These are phyloP conservation scores for Hypercompe scribonia DNA, from an alignment of 2,888 invertebrate genomes.

Conservation along the genomic window DNA sequence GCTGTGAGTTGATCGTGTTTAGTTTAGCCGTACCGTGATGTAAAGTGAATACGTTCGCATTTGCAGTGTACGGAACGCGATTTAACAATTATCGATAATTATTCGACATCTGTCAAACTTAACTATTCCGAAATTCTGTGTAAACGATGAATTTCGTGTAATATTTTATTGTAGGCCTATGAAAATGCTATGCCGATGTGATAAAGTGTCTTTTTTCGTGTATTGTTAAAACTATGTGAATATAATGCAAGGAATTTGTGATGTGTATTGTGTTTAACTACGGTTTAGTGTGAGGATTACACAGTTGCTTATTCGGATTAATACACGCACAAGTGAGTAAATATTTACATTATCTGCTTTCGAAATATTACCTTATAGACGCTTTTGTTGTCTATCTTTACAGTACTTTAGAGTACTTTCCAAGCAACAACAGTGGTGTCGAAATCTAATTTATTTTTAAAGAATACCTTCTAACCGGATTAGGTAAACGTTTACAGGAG, in stretches of 20 bases:
- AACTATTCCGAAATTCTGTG: slow-evolving; percentile 65
- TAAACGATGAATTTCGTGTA: slow-evolving; percentile 62
- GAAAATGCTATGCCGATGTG: slow-evolving; percentile 59
- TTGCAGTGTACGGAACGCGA: slow-evolving; percentile 66
- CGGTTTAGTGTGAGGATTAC: slow-evolving; percentile 69
- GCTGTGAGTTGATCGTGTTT: slow-evolving; percentile 55
- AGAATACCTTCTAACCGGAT: slow-evolving; percentile 1
- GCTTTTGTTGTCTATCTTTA: slow-evolving; percentile 7
- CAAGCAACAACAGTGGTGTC: neutral
- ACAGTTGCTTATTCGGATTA: slow-evolving; percentile 73
- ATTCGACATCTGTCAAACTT: slow-evolving; percentile 77
- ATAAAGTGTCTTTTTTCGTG: slow-evolving; percentile 63
- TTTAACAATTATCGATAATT: slow-evolving; percentile 59
- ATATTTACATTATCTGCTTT: slow-evolving; percentile 70
- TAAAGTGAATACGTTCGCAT: slow-evolving; percentile 71
- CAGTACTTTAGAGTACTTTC: slow-evolving; percentile 9
- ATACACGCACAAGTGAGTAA: slow-evolving; percentile 82
- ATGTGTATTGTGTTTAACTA: slow-evolving; percentile 75
- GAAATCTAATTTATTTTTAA: slow-evolving; percentile 10
- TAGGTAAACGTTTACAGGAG: neutral
- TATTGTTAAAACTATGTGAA: slow-evolving; percentile 64
- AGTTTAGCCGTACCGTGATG: slow-evolving; percentile 74
- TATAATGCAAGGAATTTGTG: slow-evolving; percentile 78
- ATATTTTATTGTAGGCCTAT: slow-evolving; percentile 57
- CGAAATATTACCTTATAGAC: slow-evolving; percentile 27